Conservation (phyloP, 2,797 vertebrate species). For the Hippoglossus hippoglossus region DNA sequence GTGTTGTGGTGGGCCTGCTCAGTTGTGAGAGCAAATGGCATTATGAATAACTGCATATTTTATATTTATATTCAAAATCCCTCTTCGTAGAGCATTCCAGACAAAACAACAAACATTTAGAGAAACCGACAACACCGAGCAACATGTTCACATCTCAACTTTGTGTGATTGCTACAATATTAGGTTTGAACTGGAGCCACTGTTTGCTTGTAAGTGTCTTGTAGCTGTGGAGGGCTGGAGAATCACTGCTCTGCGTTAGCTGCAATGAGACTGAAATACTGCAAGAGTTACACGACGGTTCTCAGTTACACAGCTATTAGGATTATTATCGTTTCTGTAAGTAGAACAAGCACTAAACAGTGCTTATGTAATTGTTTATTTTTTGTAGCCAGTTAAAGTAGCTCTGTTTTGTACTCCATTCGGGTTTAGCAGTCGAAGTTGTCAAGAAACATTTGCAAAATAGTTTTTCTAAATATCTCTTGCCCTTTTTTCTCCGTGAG, state of each 20-base stretch:
- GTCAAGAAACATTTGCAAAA: slow-evolving; percentile 2
- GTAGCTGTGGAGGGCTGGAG: slow-evolving; percentile 24
- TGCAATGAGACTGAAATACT: slow-evolving; percentile 16
- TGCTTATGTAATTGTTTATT: no score
- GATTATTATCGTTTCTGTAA: no score
- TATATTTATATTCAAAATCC: not conserved
- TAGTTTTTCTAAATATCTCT: not conserved
- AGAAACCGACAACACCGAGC: slow-evolving; percentile 15
- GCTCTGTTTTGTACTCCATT: not conserved
- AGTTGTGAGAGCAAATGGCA: not conserved
- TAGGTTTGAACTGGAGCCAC: slow-evolving; percentile 28
- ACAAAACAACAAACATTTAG: slow-evolving; percentile 25
- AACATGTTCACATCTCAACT: slow-evolving; percentile 13
- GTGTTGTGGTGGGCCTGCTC: not conserved
- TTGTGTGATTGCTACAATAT: slow-evolving; percentile 16
- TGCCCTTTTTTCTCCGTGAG: not conserved
- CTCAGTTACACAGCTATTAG: slow-evolving; percentile 5
- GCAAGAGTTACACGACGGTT: slow-evolving; percentile 34
- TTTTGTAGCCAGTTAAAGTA: no score
- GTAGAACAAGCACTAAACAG: no score
- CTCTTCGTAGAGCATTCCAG: not conserved
- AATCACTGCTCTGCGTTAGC: slow-evolving; percentile 29
- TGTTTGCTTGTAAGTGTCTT: slow-evolving; percentile 44
- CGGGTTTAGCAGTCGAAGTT: not conserved
- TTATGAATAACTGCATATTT: slow-evolving; percentile 6